phyloP scores from a whole-genome alignment of 2,888 invertebrate species.

The Troides helena region DNA sequence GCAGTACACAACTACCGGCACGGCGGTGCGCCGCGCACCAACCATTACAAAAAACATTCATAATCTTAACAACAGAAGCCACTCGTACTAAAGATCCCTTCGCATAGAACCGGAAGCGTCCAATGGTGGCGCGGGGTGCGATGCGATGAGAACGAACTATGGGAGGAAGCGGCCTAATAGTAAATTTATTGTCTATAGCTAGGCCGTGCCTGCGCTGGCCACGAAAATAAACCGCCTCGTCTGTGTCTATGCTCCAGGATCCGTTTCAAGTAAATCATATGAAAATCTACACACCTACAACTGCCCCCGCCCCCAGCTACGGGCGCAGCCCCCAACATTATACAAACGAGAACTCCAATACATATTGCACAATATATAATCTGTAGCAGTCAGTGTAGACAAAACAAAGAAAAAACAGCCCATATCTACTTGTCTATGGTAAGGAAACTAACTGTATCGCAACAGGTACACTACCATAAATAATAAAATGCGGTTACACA shows the following conservation, averaged over 20 bases:
- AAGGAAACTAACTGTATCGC: constrained; percentile 45
- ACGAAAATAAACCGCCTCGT: no score
- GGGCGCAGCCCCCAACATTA: constrained; percentile 46
- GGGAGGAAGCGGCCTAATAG: neutral
- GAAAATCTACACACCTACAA: constrained; percentile 46
- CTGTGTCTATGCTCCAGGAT: constrained; percentile 52
- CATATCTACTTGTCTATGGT: constrained; percentile 62
- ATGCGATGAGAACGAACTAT: no score
- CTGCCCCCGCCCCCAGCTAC: constrained; percentile 56
- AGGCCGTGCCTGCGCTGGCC: constrained; percentile 18
- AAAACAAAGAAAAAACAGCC: constrained; percentile 60
- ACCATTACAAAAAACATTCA: constrained; percentile 55
- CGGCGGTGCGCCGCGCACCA: constrained; percentile 17
- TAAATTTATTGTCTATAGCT: constrained; percentile 26
- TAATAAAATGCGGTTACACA: constrained; percentile 47
- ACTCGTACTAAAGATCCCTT: constrained; percentile 46
- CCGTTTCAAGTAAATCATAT: constrained; percentile 34
- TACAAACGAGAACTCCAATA: constrained; percentile 48
- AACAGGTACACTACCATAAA: constrained; percentile 42
- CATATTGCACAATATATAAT: constrained; percentile 52
- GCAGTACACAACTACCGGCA: constrained; percentile 54
- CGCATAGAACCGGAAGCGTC: constrained; percentile 44
- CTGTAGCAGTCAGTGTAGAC: constrained; percentile 54
- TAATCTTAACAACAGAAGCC: constrained; percentile 56
- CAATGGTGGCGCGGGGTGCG: no score